Evolutionary conservation across 2,888 invertebrate species (phyloP).

Genomic region (Limnephilus marmoratus): DNA sequence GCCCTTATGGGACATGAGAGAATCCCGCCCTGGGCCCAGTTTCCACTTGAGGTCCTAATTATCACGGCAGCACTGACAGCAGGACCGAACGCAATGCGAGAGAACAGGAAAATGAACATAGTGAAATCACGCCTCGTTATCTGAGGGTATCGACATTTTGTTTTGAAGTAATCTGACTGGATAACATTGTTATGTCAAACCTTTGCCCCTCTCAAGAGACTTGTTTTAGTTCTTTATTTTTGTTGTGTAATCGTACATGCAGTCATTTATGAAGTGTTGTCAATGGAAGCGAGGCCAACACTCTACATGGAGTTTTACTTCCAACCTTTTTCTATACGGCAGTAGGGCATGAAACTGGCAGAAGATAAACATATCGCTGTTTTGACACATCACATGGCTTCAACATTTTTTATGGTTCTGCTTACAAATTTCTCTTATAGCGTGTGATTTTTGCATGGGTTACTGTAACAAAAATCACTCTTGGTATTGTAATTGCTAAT

Average conservation of each 20-base stretch:
- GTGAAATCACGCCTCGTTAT: neutral
- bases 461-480: neutral
- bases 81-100: neutral
- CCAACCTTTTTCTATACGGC: neutral
- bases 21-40: slow-evolving; percentile 17
- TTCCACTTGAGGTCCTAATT: slow-evolving; percentile 23
- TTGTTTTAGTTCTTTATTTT: too few relatives aligned
- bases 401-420: neutral
- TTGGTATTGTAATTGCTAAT: too few relatives aligned
- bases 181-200: too few relatives aligned
- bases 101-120: neutral
- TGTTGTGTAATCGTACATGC: neutral
- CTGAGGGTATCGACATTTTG: neutral
- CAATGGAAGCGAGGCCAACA: neutral
- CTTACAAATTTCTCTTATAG: neutral
- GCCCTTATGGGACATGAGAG: neutral
- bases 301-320: neutral
- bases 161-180: neutral
- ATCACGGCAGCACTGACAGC: slow-evolving; percentile 19
- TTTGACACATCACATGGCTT: neutral
- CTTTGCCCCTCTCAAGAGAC: too few relatives aligned
- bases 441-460: neutral
- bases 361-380: neutral
- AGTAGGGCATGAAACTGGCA: neutral
- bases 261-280: neutral